Evolutionary conservation across 2,113 vertebrate genomes (phyloP), one percentile per base, ranked within the genome.

Genomic region (Salvelinus sp.): DNA sequence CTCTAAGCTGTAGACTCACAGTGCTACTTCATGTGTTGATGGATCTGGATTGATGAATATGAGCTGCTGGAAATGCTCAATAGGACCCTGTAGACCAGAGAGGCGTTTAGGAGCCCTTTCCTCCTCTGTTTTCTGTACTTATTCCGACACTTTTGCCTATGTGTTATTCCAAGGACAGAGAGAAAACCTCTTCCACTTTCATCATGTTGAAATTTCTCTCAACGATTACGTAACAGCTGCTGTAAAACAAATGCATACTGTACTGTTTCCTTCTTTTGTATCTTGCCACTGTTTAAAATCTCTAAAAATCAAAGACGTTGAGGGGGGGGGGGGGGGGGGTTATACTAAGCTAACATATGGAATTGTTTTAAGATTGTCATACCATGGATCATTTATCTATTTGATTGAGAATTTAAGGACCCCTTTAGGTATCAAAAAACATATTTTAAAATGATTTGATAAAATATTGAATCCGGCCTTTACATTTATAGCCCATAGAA

Each of bases 11-110:
- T 57, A 70, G 73, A 72, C 73, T 72, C 79, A 79, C 67, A 72
- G 27, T 44, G 75, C 82, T 78, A 71, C 77, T 70, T 50, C 75
- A 79, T 73, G 76, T 81, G 78, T 83, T 77, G 76, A 50, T 68
- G 74, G 73, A 83, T 82, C 76, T 87, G 89, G 80, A 91, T 88
- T 90, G 88, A 91, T 88, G 83, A 85, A 88, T 74, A 87, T 69
- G 74, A 63, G 74, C 65, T 63, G 71, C 58, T 38, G 69, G 62
- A 73, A 79, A 66, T 63, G 68, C 78, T 80, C 78, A 71, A 23
- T 48, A 70, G 82, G 83, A 7, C 58, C 58, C 58, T 62, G 58
- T 62, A 62, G 58, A 62, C 58, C 4, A n/a, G 4, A 23, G 16
- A 54, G 50, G 50, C 4, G 50, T 54, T 54, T 54, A 54, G 50